phyloP scores from a whole-genome alignment of 2,888 invertebrate species.

The Caenorhabditis sp. region DNA sequence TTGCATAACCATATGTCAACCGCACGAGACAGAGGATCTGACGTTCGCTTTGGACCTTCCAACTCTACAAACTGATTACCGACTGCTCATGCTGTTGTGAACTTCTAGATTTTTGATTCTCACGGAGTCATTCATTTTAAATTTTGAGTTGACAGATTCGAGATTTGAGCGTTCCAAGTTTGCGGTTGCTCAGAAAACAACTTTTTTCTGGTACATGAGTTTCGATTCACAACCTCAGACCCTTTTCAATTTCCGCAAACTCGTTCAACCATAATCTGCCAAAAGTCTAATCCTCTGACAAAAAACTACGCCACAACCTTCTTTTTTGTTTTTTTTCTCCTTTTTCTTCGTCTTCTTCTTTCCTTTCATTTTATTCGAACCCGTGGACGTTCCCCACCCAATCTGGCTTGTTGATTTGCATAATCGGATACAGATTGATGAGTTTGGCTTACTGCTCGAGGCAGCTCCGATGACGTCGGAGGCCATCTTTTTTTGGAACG shows the following conservation, averaged over 20 bases:
- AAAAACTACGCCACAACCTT: too few species aligned
- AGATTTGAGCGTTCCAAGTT: constrained; percentile 1
- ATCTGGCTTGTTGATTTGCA: constrained; percentile 32
- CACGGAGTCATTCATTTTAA: background rate
- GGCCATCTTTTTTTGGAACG: background rate
- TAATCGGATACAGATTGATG: constrained; percentile 32
- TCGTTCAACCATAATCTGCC: background rate
- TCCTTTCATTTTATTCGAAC: background rate
- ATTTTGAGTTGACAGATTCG: background rate
- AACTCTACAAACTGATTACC: too few species aligned
- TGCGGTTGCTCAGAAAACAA: background rate
- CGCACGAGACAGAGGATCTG: too few species aligned
- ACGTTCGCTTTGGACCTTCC: too few species aligned
- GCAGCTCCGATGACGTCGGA: too few species aligned
- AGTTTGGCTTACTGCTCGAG: background rate
- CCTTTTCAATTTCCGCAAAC: too few species aligned
- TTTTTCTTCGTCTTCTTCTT: background rate
- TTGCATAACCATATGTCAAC: constrained; percentile 49
- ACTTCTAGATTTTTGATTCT: too few species aligned
- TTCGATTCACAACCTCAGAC: too few species aligned
- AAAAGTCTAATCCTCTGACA: constrained; percentile 1
- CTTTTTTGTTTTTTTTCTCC: background rate
- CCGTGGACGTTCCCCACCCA: constrained; percentile 5
- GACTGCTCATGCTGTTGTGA: too few species aligned
- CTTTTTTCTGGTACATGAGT: too few species aligned